A percentile compares a stretch with the other conserved stretches of the same genome.
These are phyloP conservation scores for Megamerina dolium DNA, from an alignment of 2,888 invertebrate species.

Conservation along the genomic window DNA sequence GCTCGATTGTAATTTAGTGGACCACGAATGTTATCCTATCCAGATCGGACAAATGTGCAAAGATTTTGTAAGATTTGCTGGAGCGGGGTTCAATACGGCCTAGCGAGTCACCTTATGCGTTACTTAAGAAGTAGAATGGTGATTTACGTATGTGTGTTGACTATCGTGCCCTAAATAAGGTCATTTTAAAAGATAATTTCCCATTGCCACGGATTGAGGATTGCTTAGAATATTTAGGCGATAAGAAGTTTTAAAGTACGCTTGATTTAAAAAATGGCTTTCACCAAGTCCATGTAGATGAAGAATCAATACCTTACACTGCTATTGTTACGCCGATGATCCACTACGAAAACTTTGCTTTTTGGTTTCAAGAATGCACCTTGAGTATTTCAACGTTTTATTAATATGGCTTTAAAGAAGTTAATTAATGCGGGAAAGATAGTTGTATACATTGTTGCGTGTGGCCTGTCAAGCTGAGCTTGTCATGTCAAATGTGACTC, in stretches of 20 bases:
- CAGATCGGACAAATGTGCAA: constrained; percentile 10
- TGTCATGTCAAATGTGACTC: no score
- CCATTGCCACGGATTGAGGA: no score
- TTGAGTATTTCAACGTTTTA: constrained; percentile 13
- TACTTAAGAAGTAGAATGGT: no score
- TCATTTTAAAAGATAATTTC: no score
- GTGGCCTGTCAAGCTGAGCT: no score
- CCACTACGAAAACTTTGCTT: constrained; percentile 16
- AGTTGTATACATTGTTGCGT: no score
- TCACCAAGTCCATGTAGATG: no score
- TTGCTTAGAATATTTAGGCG: no score
- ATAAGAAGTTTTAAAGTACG: constrained; percentile 12
- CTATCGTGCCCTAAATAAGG: no score
- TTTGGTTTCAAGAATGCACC: constrained; percentile 12
- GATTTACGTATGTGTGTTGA: no score
- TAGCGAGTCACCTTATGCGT: constrained; percentile 16
- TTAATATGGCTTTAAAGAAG: constrained; percentile 5
- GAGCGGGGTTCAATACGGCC: constrained; percentile 10
- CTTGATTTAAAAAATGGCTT: constrained; percentile 10
- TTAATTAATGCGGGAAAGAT: constrained; percentile 8
- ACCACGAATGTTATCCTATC: constrained; percentile 15
- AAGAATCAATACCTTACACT: constrained; percentile 14
- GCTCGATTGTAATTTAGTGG: no score
- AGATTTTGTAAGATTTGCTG: constrained; percentile 14
- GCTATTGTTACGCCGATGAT: constrained; percentile 14